Conservation (phyloP, 2,888 invertebrate genomes). For the Microdon myrmicae region DNA sequence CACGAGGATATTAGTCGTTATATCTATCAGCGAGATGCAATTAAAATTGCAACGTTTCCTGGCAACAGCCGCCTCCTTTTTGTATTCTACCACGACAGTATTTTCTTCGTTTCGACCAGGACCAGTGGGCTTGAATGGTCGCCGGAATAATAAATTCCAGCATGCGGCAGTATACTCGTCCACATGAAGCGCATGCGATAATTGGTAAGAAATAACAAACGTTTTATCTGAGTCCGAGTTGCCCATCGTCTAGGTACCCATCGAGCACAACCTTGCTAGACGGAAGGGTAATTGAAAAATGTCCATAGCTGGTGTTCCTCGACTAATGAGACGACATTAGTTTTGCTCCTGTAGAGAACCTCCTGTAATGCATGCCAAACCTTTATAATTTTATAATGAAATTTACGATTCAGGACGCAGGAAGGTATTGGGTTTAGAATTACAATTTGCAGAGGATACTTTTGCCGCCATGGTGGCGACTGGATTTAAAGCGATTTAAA, state of each 20-base stretch:
- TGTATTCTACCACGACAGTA: neutral
- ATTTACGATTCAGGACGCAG: no score
- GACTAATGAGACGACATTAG: constrained; percentile 34
- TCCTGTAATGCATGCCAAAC: no score
- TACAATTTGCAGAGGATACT: no score
- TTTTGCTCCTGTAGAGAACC: constrained; percentile 35
- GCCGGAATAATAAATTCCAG: constrained; percentile 48
- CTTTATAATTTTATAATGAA: no score
- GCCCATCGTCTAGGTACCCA: neutral
- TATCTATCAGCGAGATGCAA: constrained; percentile 28
- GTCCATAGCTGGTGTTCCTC: constrained; percentile 12
- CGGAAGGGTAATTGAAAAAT: constrained; percentile 46
- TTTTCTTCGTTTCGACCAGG: neutral
- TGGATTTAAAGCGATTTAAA: no score
- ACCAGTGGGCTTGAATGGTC: neutral
- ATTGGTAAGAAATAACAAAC: constrained; percentile 24
- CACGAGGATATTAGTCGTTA: no score
- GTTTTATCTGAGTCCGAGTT: constrained; percentile 14
- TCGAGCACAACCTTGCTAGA: neutral
- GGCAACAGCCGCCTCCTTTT: neutral
- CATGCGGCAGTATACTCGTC: constrained; percentile 38
- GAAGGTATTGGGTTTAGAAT: no score
- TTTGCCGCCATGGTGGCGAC: no score
- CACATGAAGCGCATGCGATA: constrained; percentile 20
- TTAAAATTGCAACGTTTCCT: constrained; percentile 38